Evolutionary conservation across 1,140 invertebrate genomes (phyloP).

Genomic region (Heliconius hermathena): DNA sequence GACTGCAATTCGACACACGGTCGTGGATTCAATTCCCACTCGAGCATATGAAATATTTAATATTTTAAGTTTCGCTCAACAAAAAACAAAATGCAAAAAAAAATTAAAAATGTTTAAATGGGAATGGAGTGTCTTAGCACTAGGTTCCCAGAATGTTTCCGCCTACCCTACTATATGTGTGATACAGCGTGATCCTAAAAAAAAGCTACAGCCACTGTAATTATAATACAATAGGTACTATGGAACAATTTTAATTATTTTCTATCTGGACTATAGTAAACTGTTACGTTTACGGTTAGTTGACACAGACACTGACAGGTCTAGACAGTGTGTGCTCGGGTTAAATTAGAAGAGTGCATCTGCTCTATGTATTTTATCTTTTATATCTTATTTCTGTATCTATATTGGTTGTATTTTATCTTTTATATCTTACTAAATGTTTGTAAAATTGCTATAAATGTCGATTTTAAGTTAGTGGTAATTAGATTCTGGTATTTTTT

Average conservation of each 20-base stretch:
- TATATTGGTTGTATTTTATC: background rate
- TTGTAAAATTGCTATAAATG: background rate
- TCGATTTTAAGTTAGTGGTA: background rate
- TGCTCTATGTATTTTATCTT: slow-evolving; percentile 5
- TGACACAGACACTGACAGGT: slow-evolving; percentile 39
- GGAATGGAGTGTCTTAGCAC: no score
- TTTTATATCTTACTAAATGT: background rate
- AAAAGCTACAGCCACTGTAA: background rate
- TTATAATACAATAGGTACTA: background rate
- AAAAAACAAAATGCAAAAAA: no score
- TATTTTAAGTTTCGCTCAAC: no score
- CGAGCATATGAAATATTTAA: no score
- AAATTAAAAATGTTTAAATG: no score
- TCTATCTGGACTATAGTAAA: slow-evolving; percentile 12
- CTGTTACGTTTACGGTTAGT: slow-evolving; percentile 38
- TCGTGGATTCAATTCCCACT: no score
- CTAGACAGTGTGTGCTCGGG: slow-evolving; percentile 40
- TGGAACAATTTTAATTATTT: slow-evolving; percentile 10
- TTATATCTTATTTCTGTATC: background rate
- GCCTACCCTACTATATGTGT: no score
- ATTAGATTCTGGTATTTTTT: slow-evolving; percentile 8
- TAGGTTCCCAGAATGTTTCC: no score
- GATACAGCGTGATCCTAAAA: no score
- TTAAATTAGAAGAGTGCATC: slow-evolving; percentile 21
- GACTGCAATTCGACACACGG: no score